A percentile compares a stretch with the other conserved stretches of the same genome.
These are phyloP conservation scores for Megamerina dolium DNA, from an alignment of 2,888 invertebrate genomes.

Conservation along the genomic window DNA sequence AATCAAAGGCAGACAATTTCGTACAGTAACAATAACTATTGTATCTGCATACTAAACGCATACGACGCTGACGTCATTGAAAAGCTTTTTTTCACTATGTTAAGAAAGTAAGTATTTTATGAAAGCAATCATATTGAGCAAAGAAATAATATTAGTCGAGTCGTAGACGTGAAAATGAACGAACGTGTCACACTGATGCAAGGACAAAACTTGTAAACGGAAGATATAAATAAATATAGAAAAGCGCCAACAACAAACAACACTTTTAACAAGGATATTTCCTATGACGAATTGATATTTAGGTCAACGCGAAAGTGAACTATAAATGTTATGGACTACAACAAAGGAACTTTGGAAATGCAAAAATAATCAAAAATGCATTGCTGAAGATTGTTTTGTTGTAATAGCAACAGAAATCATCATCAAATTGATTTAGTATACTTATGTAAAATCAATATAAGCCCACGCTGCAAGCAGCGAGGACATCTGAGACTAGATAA, in stretches of 20 bases:
- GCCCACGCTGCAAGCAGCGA: too few species aligned
- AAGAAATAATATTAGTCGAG: slow-evolving; percentile 31
- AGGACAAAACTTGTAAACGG: slow-evolving; percentile 3
- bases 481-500: too few species aligned
- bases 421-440: too few species aligned
- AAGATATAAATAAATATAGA: slow-evolving; percentile 5
- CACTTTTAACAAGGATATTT: slow-evolving; percentile 4
- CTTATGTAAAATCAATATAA: too few species aligned
- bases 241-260: not conserved
- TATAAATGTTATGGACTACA: too few species aligned
- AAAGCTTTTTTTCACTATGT: slow-evolving; percentile 27
- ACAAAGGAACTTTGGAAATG: too few species aligned
- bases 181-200: slow-evolving; percentile 3
- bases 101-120: not conserved
- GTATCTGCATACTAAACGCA: slow-evolving; percentile 7
- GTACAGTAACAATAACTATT: slow-evolving; percentile 6
- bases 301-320: slow-evolving; percentile 12
- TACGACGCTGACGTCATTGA: slow-evolving; percentile 40
- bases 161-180: slow-evolving; percentile 35
- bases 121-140: slow-evolving; percentile 7
- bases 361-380: too few species aligned
- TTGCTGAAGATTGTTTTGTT: too few species aligned
- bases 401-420: too few species aligned
- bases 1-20: too few species aligned
- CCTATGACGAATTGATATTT: slow-evolving; percentile 7